These are phyloP conservation scores for Cantharis rufa DNA, from an alignment of 2,888 invertebrate genomes.

Conservation along the genomic window DNA sequence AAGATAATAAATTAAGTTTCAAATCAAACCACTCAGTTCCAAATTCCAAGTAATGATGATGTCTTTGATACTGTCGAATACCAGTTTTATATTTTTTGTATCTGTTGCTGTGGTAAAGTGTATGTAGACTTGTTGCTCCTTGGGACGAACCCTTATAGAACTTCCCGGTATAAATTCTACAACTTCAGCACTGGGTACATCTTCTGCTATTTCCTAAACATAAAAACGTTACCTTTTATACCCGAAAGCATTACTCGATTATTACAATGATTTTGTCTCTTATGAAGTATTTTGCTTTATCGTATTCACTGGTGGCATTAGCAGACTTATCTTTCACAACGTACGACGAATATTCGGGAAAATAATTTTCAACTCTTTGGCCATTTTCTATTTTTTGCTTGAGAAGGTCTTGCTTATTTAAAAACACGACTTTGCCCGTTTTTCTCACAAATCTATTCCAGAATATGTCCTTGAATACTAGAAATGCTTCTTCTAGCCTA, in stretches of 20 bases:
- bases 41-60: slow-evolving; percentile 59
- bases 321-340: slow-evolving; percentile 53
- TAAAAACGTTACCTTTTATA: slow-evolving; percentile 7
- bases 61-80: slow-evolving; percentile 75
- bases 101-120: slow-evolving; percentile 78
- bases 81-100: slow-evolving; percentile 72
- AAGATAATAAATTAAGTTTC: not conserved
- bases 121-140: slow-evolving; percentile 65
- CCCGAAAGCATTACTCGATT: not conserved
- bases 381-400: slow-evolving; percentile 72
- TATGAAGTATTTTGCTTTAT: slow-evolving; percentile 69
- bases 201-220: slow-evolving; percentile 61
- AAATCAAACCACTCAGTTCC: slow-evolving; percentile 16
- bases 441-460: slow-evolving; percentile 74
- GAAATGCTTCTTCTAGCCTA: slow-evolving; percentile 71
- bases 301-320: slow-evolving; percentile 65
- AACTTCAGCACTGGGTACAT: slow-evolving; percentile 55
- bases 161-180: slow-evolving; percentile 47
- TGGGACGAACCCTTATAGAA: slow-evolving; percentile 38
- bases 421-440: slow-evolving; percentile 78
- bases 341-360: slow-evolving; percentile 68
- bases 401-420: slow-evolving; percentile 81
- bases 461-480: slow-evolving; percentile 77
- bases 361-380: slow-evolving; percentile 65
- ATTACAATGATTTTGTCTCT: slow-evolving; percentile 66